Percentiles rank a stretch among this genome's conserved stretches.
phyloP scores from a whole-genome alignment of 2,888 invertebrate genomes.

The Sisyra nigra region DNA sequence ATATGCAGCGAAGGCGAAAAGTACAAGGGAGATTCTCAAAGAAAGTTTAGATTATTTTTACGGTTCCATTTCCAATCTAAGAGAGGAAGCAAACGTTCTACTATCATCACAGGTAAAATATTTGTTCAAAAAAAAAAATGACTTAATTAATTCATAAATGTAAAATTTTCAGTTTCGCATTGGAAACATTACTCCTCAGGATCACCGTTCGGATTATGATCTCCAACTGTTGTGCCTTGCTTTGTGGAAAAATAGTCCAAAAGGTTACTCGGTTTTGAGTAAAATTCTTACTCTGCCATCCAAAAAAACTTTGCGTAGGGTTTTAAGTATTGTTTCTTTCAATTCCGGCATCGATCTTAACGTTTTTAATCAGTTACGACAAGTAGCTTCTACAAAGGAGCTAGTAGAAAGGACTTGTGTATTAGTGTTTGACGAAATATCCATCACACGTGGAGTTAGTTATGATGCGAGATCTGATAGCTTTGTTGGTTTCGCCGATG shows the following conservation, averaged over 20 bases:
- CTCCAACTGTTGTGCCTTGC: background rate
- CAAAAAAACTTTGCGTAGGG: background rate
- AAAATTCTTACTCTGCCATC: background rate
- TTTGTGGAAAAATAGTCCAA: background rate
- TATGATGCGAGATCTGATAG: no score
- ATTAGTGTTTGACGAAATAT: conserved; percentile 1
- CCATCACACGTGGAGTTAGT: background rate
- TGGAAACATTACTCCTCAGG: background rate
- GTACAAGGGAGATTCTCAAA: no score
- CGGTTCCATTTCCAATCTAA: no score
- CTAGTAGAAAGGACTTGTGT: background rate
- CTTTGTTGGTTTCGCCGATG: no score
- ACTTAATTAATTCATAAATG: no score
- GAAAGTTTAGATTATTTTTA: no score
- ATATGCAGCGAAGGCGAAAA: no score
- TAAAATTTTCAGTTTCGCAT: background rate
- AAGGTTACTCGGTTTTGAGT: background rate
- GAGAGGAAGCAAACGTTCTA: no score
- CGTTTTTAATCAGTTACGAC: background rate
- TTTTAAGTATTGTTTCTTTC: background rate
- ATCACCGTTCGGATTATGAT: background rate
- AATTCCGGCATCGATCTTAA: background rate
- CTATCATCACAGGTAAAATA: no score
- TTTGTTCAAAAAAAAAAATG: no score
- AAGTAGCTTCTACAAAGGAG: background rate